phyloP scores from a whole-genome alignment of 2,113 vertebrate genomes.

The Aegithalos caudatus region DNA sequence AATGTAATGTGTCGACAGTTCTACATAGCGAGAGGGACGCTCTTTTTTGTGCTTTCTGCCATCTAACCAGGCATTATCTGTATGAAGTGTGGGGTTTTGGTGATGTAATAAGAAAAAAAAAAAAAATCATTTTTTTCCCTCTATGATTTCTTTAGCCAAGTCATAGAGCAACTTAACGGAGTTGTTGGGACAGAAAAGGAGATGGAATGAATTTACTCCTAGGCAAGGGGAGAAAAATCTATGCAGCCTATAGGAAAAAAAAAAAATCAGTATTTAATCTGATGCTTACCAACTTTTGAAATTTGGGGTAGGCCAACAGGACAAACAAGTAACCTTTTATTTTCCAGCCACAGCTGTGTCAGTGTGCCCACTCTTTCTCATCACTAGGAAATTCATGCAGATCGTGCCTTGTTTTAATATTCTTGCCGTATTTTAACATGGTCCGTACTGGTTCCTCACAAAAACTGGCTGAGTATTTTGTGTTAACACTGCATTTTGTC shows the following conservation, averaged over 20 bases:
- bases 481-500: background rate
- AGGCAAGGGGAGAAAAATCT: constrained; percentile 62
- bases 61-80: background rate
- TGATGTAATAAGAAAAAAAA: background rate
- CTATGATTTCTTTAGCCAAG: constrained; percentile 74
- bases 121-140: background rate
- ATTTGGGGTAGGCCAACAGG: constrained; percentile 75
- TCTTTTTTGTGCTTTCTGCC: background rate
- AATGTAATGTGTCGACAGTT: background rate
- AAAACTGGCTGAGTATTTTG: background rate
- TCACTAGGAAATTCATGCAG: background rate
- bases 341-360: background rate
- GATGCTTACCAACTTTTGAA: constrained; percentile 75
- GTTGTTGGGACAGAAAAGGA: constrained; percentile 75
- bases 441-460: background rate
- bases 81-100: background rate
- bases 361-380: background rate
- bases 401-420: background rate
- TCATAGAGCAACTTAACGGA: constrained; percentile 79
- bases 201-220: constrained; percentile 77
- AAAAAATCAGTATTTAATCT: constrained; percentile 71
- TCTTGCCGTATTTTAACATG: background rate
- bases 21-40: background rate
- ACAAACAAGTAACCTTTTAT: background rate
- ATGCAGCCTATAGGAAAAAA: constrained; percentile 71